Evolutionary conservation across 2,113 vertebrate genomes (phyloP).

Genomic region (Manacus vitellinus): DNA sequence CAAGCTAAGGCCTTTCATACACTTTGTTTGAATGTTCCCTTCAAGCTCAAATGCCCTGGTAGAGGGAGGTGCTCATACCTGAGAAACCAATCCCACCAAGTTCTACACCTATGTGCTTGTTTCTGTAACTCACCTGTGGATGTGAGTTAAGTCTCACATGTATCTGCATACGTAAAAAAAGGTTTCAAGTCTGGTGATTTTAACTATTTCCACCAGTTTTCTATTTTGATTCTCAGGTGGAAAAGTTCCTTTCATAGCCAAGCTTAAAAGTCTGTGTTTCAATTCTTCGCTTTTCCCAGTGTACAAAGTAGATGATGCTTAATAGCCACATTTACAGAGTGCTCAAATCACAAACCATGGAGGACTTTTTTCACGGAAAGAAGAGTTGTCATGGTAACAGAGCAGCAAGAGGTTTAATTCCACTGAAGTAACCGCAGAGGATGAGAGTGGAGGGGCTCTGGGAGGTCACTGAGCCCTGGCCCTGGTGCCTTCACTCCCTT

Average conservation of each 20-base stretch:
- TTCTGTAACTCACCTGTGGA: fast-evolving
- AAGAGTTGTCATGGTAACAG: constrained; percentile 18
- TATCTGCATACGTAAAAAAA: fast-evolving
- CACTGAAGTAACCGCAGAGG: background rate
- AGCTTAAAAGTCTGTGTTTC: fast-evolving
- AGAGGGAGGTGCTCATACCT: too few relatives aligned
- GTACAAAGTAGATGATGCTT: background rate
- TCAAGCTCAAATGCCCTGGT: background rate
- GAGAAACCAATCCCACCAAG: fast-evolving
- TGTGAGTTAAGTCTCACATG: fast-evolving
- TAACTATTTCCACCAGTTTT: fast-evolving
- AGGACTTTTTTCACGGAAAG: background rate
- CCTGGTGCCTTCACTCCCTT: background rate
- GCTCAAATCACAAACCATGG: background rate
- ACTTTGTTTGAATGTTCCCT: background rate
- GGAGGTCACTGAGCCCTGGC: background rate
- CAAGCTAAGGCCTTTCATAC: fast-evolving
- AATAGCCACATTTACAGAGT: background rate
- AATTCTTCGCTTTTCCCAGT: fast-evolving
- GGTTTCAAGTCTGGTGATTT: fast-evolving
- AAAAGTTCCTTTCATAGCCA: background rate
- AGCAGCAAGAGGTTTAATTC: background rate
- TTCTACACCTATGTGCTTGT: fast-evolving
- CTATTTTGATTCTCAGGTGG: fast-evolving
- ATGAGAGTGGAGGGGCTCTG: background rate